Percentiles rank a stretch among this genome's conserved stretches.
These are phyloP conservation scores for Equus quagga DNA, from an alignment of 2,113 vertebrate species.

Conservation along the genomic window DNA sequence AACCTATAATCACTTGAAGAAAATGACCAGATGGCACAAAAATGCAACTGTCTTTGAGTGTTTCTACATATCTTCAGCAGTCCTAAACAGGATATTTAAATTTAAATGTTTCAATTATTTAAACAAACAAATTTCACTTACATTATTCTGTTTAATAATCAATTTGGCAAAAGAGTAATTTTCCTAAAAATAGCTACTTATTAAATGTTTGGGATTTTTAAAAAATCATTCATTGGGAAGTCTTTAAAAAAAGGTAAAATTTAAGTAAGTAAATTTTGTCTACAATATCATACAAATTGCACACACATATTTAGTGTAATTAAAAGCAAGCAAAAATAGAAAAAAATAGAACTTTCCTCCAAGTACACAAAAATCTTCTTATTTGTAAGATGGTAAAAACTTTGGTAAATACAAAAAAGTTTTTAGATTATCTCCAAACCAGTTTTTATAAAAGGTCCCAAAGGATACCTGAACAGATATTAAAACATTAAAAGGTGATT, in stretches of 20 bases:
- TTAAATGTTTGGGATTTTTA: background rate
- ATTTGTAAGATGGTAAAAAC: background rate
- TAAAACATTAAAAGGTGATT: conserved; percentile 23
- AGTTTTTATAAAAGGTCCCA: background rate
- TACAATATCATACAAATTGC: background rate
- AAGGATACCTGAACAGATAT: background rate
- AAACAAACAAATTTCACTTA: conserved; percentile 10
- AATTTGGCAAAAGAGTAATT: background rate
- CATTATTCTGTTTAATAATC: background rate
- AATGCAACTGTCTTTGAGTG: background rate
- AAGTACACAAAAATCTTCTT: background rate
- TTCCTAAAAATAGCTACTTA: background rate
- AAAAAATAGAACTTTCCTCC: background rate
- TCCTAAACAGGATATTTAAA: background rate
- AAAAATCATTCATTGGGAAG: background rate
- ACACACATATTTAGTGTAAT: background rate
- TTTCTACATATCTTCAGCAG: background rate
- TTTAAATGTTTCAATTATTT: conserved; percentile 21
- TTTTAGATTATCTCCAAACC: background rate
- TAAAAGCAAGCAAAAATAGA: background rate
- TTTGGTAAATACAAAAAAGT: background rate
- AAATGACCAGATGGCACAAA: background rate
- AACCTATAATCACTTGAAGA: background rate
- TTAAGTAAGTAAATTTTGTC: background rate
- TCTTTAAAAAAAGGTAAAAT: background rate